phyloP scores from a whole-genome alignment of 2,888 invertebrate genomes.

The Hydraecia micacea region DNA sequence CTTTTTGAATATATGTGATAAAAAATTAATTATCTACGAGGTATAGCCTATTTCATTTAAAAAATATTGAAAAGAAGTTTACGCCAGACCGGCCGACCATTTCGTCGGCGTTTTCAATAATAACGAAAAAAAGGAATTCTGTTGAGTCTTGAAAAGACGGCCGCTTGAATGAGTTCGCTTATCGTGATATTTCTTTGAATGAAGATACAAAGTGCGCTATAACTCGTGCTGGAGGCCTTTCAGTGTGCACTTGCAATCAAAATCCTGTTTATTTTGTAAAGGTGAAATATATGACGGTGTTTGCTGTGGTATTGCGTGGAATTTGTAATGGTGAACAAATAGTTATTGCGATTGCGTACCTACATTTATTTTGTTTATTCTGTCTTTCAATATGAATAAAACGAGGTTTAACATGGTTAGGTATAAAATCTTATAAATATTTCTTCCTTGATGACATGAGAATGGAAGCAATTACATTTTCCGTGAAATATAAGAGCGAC shows the following conservation, averaged over 20 bases:
- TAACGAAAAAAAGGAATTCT: constrained; percentile 61
- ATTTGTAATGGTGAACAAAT: constrained; percentile 20
- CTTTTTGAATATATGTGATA: too few relatives aligned
- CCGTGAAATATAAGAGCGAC: too few relatives aligned
- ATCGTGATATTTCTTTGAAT: constrained; percentile 68
- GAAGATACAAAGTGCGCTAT: constrained; percentile 61
- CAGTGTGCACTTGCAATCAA: constrained; percentile 58
- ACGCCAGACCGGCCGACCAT: constrained; percentile 32
- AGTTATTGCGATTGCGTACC: background rate
- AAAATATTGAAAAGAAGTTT: constrained; percentile 33
- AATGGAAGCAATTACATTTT: too few relatives aligned
- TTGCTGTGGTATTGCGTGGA: background rate
- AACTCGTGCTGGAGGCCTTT: constrained; percentile 51
- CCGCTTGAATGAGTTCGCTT: constrained; percentile 63
- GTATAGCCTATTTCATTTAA: background rate
- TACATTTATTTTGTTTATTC: background rate
- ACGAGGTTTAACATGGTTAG: background rate
- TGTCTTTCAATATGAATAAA: background rate
- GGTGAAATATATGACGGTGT: constrained; percentile 19
- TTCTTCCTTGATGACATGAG: too few relatives aligned
- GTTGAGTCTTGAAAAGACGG: constrained; percentile 50
- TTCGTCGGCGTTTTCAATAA: constrained; percentile 60
- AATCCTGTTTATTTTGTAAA: constrained; percentile 38
- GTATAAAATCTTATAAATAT: background rate
- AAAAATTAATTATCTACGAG: background rate